phyloP scores from a whole-genome alignment of 2,113 vertebrate species.

The Elanus axillaris region DNA sequence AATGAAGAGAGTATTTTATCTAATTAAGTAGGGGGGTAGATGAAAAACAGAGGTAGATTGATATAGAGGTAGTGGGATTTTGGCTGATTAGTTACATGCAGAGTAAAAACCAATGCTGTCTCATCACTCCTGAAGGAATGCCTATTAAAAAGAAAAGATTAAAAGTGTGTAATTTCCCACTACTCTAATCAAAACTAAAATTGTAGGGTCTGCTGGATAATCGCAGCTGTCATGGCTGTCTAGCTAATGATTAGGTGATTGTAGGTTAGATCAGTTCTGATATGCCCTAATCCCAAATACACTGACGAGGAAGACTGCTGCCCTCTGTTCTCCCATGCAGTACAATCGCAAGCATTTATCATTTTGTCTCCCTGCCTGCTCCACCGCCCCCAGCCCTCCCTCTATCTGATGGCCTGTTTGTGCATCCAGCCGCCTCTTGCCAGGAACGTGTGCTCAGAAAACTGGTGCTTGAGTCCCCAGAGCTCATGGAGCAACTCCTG shows the following conservation, averaged over 20 bases:
- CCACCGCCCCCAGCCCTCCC: rapidly evolving
- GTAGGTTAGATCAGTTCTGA: not conserved
- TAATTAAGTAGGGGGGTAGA: not conserved
- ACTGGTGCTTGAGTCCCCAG: not conserved
- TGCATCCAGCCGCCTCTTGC: not conserved
- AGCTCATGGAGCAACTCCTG: rapidly evolving
- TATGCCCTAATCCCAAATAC: not conserved
- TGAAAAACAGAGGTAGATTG: not conserved
- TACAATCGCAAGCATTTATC: not conserved
- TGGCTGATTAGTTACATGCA: not conserved
- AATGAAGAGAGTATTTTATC: not conserved
- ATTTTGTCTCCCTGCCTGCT: not conserved
- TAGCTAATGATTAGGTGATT: not conserved
- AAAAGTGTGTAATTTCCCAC: not conserved
- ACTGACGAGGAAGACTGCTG: not conserved
- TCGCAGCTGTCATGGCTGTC: not conserved
- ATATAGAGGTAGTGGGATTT: not conserved
- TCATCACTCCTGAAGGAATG: not conserved
- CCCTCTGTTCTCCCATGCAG: not conserved
- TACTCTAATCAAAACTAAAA: not conserved
- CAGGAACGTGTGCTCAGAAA: not conserved
- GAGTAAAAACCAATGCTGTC: not conserved
- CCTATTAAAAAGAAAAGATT: not conserved
- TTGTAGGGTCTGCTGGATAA: not conserved
- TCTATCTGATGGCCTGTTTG: not conserved